A percentile compares a stretch with the other conserved stretches of the same genome.
phyloP scores from a whole-genome alignment of 2,888 invertebrate species.

The Caenorhabditis sp. region DNA sequence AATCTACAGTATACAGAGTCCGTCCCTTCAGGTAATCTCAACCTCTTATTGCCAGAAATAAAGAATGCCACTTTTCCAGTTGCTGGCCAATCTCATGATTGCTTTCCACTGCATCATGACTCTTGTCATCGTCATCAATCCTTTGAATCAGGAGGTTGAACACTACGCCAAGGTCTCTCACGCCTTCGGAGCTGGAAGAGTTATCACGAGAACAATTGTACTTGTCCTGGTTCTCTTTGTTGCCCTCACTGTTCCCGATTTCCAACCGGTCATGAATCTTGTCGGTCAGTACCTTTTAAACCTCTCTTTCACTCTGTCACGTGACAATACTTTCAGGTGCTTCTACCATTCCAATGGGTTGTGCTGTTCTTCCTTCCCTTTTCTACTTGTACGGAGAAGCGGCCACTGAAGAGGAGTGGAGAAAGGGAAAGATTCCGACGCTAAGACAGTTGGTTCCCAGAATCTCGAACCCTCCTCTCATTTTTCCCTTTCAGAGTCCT shows the following conservation, averaged over 20 bases:
- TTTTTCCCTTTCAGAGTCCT: constrained; percentile 62
- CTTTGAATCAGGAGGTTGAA: constrained; percentile 77
- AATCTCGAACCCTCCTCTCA: background rate
- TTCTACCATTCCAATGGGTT: constrained; percentile 72
- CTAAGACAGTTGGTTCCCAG: constrained; percentile 58
- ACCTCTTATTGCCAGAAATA: too few relatives aligned
- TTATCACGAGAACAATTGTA: constrained; percentile 69
- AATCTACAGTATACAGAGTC: constrained; percentile 72
- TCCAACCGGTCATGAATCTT: constrained; percentile 75
- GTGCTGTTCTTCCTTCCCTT: constrained; percentile 71
- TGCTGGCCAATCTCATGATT: constrained; percentile 77
- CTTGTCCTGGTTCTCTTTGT: constrained; percentile 71
- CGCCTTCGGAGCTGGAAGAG: constrained; percentile 72
- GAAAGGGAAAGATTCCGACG: constrained; percentile 65
- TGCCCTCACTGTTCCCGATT: constrained; percentile 74
- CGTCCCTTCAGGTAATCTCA: constrained; percentile 66
- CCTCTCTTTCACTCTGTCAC: background rate
- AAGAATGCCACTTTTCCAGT: too few relatives aligned
- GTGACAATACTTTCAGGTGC: constrained; percentile 55
- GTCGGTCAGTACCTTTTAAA: constrained; percentile 49
- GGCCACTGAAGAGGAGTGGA: constrained; percentile 69
- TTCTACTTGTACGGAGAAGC: constrained; percentile 71
- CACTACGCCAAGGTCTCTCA: constrained; percentile 73
- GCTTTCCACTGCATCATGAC: constrained; percentile 78
- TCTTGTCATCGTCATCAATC: constrained; percentile 77